Evolutionary conservation across 2,113 vertebrate genomes (phyloP), one percentile per base, ranked within the genome.

Genomic region (Anoura caudifer): DNA sequence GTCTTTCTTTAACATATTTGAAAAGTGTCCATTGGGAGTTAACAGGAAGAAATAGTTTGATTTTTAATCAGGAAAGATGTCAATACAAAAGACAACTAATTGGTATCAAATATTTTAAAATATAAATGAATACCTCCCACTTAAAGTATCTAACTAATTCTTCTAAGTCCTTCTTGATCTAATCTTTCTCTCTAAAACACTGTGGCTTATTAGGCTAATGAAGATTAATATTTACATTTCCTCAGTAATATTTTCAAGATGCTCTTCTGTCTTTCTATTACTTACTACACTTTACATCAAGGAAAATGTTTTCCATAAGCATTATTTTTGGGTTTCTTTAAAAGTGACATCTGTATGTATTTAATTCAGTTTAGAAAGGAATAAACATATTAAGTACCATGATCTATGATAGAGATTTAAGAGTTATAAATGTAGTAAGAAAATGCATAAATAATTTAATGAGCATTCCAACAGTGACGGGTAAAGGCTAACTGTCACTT

Each of bases 81-180:
- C n/a, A 63, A 79, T 73, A 24, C 10, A 50, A 93, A 96, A 87
- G 33, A 90, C 4, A 59, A 84, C 7, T 86, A 61, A 95, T 36
- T 76, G n/a, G 7, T 56, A 92, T 7, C 22, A 90, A 59, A 65
- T 28, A 52, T 91, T 90, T 69, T 24, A 91, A 86, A 95, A 96
- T 7, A 6, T 73, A 19, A 91, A 81, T 41, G 54, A 73, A 81
- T 81, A 67, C 3, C 69, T 69, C 79, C 45, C 63, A 80, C 31
- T 22, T 80, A 36, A 59, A 52, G 5, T 84, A 80, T 73, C 43
- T 50, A 94, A 6, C 19, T 79, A 87, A 75, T 75, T 90, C 43
- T 1, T 75, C 82, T 50, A 87, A 70, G 45, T 36, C 36, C 1
- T 45, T 43, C 16, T 72, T 38, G 17, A 93, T 17, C 16, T 91